Conservation (phyloP, 2,797 vertebrate species). For the Ctenosaura bakeri region DNA sequence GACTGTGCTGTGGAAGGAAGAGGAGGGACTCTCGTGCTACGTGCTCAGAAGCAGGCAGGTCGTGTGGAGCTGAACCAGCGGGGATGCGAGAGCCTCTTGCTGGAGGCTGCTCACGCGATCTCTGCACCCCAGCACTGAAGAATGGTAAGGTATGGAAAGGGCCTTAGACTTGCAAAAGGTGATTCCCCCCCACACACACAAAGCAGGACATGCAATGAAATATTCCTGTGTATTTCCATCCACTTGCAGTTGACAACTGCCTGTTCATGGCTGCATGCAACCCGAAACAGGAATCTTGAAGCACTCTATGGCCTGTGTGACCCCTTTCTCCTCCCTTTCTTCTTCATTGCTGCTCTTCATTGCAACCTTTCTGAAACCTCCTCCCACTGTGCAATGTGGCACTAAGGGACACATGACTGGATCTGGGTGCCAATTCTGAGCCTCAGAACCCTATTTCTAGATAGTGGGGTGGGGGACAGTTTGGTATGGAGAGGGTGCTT, state of each 20-base stretch:
- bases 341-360: too few relatives aligned
- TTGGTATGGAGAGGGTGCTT: too few relatives aligned
- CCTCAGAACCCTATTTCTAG: neutral
- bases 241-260: neutral
- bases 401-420: neutral
- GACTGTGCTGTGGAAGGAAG: too few relatives aligned
- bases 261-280: neutral
- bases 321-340: neutral
- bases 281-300: neutral
- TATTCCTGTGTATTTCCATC: neutral
- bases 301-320: neutral
- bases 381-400: neutral
- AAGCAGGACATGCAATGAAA: neutral
- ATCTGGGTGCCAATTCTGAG: neutral
- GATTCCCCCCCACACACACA: too few relatives aligned
- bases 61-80: too few relatives aligned
- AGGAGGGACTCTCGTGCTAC: too few relatives aligned
- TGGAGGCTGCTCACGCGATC: too few relatives aligned
- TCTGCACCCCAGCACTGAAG: too few relatives aligned
- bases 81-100: too few relatives aligned
- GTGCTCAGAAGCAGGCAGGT: too few relatives aligned
- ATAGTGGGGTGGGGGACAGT: neutral
- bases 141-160: too few relatives aligned
- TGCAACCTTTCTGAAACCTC: too few relatives aligned
- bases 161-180: neutral